Percentiles rank a stretch among this genome's conserved stretches.
Evolutionary conservation across 2,888 invertebrate species (phyloP).

Genomic region (Pachymerium ferrugineum): DNA sequence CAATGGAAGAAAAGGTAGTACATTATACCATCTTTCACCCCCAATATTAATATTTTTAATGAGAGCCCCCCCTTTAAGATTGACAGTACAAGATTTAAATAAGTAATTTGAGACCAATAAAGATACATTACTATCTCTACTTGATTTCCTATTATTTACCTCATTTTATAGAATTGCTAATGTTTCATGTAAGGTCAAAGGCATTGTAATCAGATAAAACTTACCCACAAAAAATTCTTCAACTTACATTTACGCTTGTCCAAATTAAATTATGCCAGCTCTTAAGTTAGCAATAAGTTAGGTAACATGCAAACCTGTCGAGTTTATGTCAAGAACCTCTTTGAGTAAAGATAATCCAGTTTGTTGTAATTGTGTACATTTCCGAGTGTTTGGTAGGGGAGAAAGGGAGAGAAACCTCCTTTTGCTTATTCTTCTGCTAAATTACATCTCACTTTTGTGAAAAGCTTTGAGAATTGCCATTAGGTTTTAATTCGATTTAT

Average conservation of each 20-base stretch:
- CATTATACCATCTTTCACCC: too few relatives aligned
- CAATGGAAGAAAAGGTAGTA: too few relatives aligned
- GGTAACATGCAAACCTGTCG: not conserved
- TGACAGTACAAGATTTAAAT: too few relatives aligned
- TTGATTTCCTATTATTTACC: too few relatives aligned
- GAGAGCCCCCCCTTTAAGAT: too few relatives aligned
- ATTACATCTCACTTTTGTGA: not conserved
- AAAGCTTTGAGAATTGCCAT: not conserved
- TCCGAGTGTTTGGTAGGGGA: not conserved
- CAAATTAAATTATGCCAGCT: not conserved
- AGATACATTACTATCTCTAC: too few relatives aligned
- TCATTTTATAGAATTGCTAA: too few relatives aligned
- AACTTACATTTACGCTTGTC: not conserved
- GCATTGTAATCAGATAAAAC: too few relatives aligned
- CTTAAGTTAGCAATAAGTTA: too few relatives aligned
- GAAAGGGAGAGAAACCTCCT: not conserved
- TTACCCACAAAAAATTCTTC: not conserved
- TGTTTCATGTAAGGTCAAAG: too few relatives aligned
- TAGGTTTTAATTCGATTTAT: slow-evolving; percentile 3
- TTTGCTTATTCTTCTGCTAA: not conserved
- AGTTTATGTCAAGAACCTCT: not conserved
- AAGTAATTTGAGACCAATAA: too few relatives aligned
- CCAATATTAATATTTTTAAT: too few relatives aligned
- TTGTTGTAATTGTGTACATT: not conserved
- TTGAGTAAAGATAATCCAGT: not conserved